Percentiles rank a stretch among this genome's conserved stretches.
Evolutionary conservation across 2,888 invertebrate species (phyloP).

Genomic region (Liodrosophila aerea): DNA sequence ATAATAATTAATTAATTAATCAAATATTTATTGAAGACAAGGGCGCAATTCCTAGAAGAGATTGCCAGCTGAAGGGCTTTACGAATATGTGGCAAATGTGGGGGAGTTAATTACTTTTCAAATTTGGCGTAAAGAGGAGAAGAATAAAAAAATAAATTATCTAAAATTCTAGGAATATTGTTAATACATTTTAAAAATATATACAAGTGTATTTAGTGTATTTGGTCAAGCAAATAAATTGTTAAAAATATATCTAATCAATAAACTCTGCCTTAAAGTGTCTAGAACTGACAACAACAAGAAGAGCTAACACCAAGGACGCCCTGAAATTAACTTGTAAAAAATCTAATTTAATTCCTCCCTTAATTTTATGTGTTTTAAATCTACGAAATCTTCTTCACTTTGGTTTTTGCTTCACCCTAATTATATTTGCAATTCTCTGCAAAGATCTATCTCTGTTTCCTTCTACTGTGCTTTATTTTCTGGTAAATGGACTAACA

Average conservation of each 20-base stretch:
- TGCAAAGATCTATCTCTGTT: conserved; percentile 2
- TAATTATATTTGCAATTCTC: conserved; percentile 3
- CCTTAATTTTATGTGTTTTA: conserved; percentile 20
- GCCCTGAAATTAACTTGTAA: conserved; percentile 21
- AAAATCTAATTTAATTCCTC: conserved; percentile 11
- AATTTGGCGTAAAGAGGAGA: no score
- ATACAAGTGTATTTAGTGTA: conserved; percentile 30
- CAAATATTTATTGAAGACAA: no score
- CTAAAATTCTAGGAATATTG: no score
- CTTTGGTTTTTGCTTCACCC: conserved; percentile 30
- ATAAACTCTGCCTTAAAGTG: conserved; percentile 49
- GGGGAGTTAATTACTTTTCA: no score
- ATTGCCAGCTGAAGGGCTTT: no score
- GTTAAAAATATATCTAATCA: conserved; percentile 27
- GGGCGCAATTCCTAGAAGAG: no score
- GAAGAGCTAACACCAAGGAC: conserved; percentile 69
- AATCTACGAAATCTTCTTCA: conserved; percentile 13
- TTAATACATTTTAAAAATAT: no score
- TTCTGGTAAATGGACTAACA: conserved; percentile 67
- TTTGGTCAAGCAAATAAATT: conserved; percentile 20
- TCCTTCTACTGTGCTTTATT: conserved; percentile 18
- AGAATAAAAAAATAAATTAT: no score
- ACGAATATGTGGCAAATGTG: no score
- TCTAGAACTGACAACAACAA: conserved; percentile 75
- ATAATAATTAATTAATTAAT: no score